Conservation (phyloP, 2,113 vertebrate species). For the Forbesichthys agassizii region DNA sequence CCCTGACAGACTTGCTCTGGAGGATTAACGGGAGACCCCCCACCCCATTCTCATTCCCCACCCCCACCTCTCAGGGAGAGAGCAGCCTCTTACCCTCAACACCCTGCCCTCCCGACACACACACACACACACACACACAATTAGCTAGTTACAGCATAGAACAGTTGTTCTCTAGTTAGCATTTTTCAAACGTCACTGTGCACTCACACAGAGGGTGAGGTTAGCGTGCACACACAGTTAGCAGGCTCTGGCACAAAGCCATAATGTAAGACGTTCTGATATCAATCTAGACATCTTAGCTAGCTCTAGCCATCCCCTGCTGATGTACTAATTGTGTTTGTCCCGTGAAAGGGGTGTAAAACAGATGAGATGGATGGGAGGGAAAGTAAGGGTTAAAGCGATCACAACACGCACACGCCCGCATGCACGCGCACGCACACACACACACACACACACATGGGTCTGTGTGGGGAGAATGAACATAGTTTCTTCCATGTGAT, state of each 20-base stretch:
- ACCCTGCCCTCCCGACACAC: neutral
- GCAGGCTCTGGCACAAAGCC: neutral
- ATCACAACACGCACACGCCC: neutral
- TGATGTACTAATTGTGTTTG: neutral
- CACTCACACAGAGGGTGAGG: slow-evolving; percentile 3
- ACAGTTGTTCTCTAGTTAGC: slow-evolving; percentile 34
- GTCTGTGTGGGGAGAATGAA: slow-evolving; percentile 3
- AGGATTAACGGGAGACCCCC: slow-evolving; percentile 48
- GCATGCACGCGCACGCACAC: neutral
- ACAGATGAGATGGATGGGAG: neutral
- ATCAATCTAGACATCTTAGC: neutral
- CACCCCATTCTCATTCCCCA: neutral
- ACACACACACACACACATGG: neutral
- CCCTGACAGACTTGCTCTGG: slow-evolving; percentile 16
- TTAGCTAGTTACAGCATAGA: slow-evolving; percentile 34
- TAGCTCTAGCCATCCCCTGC: neutral
- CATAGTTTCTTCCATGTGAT: neutral
- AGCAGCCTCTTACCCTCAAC: neutral
- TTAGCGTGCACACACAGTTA: neutral
- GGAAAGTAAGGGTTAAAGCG: neutral
- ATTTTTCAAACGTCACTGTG: slow-evolving; percentile 39
- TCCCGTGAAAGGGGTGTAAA: neutral
- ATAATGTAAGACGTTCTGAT: neutral
- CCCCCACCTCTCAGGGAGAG: neutral
- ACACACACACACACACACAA: slow-evolving; percentile 4